Evolutionary conservation across 1,140 invertebrate species (phyloP).

Genomic region (Thalassaphorura encarpata): DNA sequence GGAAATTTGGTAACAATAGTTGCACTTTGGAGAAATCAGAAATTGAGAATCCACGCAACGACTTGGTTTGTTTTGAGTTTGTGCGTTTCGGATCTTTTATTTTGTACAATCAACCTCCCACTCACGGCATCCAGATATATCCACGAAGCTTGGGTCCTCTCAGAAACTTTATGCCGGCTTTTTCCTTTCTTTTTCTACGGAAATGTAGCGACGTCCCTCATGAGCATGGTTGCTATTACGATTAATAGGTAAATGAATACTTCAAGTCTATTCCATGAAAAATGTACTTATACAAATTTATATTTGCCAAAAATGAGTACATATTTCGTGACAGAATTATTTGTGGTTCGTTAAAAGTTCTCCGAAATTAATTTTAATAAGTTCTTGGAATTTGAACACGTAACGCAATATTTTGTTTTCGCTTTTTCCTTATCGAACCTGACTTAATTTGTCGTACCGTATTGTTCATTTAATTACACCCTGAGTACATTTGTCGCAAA

Average conservation of each 20-base stretch:
- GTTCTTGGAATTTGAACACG: too few relatives aligned
- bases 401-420: too few relatives aligned
- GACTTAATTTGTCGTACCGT: too few relatives aligned
- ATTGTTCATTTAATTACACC: too few relatives aligned
- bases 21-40: slow-evolving; percentile 60
- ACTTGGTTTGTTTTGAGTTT: slow-evolving; percentile 78
- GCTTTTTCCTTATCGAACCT: too few relatives aligned
- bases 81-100: slow-evolving; percentile 72
- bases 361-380: too few relatives aligned
- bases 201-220: slow-evolving; percentile 72
- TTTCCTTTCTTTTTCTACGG: slow-evolving; percentile 84
- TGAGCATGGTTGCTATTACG: slow-evolving; percentile 82
- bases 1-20: slow-evolving; percentile 71
- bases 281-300: background rate
- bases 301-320: background rate
- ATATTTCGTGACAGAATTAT: background rate
- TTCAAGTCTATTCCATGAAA: background rate
- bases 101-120: slow-evolving; percentile 72
- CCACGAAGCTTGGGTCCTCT: slow-evolving; percentile 69
- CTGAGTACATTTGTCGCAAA: too few relatives aligned
- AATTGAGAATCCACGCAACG: slow-evolving; percentile 66
- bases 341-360: too few relatives aligned
- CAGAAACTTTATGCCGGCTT: slow-evolving; percentile 62
- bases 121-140: slow-evolving; percentile 53
- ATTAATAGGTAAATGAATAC: slow-evolving; percentile 62